These are phyloP conservation scores for Schizothorax lantsangensis DNA, from an alignment of 2,797 vertebrate species.

Conservation along the genomic window DNA sequence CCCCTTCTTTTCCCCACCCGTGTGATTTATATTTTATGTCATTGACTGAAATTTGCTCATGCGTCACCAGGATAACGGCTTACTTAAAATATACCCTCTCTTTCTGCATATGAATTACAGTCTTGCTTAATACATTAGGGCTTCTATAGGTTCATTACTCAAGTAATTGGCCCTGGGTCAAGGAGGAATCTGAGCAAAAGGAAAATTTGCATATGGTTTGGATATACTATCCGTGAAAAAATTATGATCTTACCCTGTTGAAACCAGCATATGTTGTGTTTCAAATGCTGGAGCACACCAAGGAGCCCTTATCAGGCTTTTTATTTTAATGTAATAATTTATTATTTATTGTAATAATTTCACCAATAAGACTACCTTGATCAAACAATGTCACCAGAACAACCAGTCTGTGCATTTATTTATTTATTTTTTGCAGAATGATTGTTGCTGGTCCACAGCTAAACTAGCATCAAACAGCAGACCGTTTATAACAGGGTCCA, in stretches of 20 bases:
- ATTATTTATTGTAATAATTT: not conserved
- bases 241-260: not conserved
- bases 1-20: not conserved
- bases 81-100: constrained; percentile 24
- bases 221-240: not conserved
- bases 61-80: constrained; percentile 16
- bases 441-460: not conserved
- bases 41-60: constrained; percentile 17
- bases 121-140: constrained; percentile 31
- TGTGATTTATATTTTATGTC: constrained; percentile 33
- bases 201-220: constrained; percentile 11
- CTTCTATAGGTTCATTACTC: constrained; percentile 33
- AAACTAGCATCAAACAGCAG: not conserved
- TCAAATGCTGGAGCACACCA: not conserved
- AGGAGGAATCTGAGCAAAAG: constrained; percentile 21
- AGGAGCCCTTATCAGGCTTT: not conserved
- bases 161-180: constrained; percentile 40
- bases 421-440: too few relatives aligned
- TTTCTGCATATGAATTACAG: constrained; percentile 28
- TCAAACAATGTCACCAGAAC: not conserved
- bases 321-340: not conserved
- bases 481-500: not conserved
- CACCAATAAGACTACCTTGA: not conserved
- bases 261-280: not conserved
- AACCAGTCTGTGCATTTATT: not conserved